Conservation (phyloP, 2,113 vertebrate genomes). For the Catharus bicknelli region DNA sequence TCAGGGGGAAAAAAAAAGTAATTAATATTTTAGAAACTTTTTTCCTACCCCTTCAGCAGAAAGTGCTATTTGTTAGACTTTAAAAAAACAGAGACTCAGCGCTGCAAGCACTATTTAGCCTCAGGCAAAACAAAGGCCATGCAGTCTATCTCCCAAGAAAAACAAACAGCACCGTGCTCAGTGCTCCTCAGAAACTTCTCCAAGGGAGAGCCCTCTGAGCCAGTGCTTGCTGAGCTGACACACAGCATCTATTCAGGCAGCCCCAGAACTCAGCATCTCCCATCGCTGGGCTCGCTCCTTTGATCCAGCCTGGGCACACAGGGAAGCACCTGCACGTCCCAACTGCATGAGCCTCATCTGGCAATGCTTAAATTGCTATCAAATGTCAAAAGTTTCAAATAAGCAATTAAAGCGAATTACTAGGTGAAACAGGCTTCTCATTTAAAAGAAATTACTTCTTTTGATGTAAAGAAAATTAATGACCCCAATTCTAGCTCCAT, state of each 20-base stretch:
- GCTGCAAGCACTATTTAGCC: not conserved
- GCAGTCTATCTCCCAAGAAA: constrained; percentile 22
- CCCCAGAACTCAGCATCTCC: not conserved
- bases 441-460: constrained; percentile 57
- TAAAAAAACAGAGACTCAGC: not conserved
- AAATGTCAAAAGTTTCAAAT: constrained; percentile 62
- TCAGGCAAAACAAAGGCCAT: not conserved
- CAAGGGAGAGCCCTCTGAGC: not conserved
- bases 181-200: not conserved
- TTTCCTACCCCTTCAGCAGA: not conserved
- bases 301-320: constrained; percentile 13
- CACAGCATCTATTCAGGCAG: not conserved
- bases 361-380: constrained; percentile 59
- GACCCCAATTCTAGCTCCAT: constrained; percentile 52
- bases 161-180: not conserved
- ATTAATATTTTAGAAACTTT: constrained; percentile 18
- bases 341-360: constrained; percentile 7
- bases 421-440: constrained; percentile 56
- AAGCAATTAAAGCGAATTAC: constrained; percentile 61
- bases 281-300: not conserved
- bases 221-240: not conserved
- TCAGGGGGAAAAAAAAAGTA: not conserved
- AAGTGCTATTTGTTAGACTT: not conserved
- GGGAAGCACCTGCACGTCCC: constrained; percentile 47
- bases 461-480: constrained; percentile 69